Percentiles rank a stretch among this genome's conserved stretches.
These are phyloP conservation scores for Galaxea fascicularis DNA, from an alignment of 92 coral and sea anemone genomes.

Conservation along the genomic window DNA sequence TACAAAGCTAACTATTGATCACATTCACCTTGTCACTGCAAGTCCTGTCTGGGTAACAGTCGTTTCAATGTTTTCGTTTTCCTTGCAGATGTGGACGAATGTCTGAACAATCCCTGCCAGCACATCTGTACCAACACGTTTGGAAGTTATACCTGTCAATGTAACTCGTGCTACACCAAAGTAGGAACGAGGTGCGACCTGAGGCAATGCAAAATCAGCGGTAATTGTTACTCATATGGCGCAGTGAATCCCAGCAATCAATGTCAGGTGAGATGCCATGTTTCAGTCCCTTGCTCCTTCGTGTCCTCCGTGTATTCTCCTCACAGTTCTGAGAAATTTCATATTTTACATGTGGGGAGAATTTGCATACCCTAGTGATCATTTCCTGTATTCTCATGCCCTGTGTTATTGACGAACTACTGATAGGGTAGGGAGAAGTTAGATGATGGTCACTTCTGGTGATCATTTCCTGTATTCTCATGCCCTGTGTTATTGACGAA, in stretches of 20 bases:
- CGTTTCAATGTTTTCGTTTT: neutral
- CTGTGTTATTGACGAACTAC: too few species aligned
- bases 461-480: too few species aligned
- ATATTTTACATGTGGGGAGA: too few species aligned
- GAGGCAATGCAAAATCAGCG: constrained; percentile 71
- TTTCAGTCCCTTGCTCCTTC: neutral
- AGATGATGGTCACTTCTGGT: too few species aligned
- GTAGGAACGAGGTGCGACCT: constrained; percentile 71
- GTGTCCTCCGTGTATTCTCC: too few species aligned
- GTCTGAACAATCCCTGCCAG: constrained; percentile 61
- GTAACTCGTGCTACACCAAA: constrained; percentile 81
- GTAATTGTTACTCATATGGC: constrained; percentile 65
- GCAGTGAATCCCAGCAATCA: constrained; percentile 69
- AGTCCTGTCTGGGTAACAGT: neutral
- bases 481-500: too few species aligned
- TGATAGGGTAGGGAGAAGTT: too few species aligned
- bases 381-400: too few species aligned
- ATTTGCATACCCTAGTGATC: too few species aligned
- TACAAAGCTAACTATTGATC: neutral
- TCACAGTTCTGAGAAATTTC: too few species aligned
- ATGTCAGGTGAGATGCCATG: constrained; percentile 72
- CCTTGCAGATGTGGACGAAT: constrained; percentile 78
- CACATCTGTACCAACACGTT: constrained; percentile 79
- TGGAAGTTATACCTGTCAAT: constrained; percentile 85
- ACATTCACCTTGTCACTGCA: neutral